Conservation (phyloP, 1,140 invertebrate species). For the Calephelis nemesis region DNA sequence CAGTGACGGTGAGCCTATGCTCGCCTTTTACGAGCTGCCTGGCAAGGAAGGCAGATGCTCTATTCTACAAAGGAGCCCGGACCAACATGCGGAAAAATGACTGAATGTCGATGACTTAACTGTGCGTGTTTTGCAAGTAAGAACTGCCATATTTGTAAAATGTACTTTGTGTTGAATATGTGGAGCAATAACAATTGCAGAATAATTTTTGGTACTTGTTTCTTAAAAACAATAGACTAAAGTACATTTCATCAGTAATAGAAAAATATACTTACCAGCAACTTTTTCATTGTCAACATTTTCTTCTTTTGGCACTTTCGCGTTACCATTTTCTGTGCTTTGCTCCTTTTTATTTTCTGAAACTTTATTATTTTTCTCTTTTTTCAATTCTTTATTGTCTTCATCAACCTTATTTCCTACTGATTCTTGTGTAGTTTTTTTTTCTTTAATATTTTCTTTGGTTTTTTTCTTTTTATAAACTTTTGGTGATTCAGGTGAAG, state of each 20-base stretch:
- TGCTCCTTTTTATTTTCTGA: constrained; percentile 13
- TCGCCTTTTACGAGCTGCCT: no score
- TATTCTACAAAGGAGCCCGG: no score
- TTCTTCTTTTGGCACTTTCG: constrained; percentile 16
- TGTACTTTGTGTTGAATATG: no score
- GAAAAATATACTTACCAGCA: constrained; percentile 18
- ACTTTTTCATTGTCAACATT: constrained; percentile 21
- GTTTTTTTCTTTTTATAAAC: constrained; percentile 30
- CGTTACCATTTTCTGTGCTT: constrained; percentile 29
- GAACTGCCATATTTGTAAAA: no score
- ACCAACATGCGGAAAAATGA: no score
- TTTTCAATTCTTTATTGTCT: constrained; percentile 23
- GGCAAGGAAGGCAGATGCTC: no score
- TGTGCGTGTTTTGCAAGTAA: no score
- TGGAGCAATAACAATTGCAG: no score
- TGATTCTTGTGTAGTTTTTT: constrained; percentile 14
- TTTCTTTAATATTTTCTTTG: constrained; percentile 13
- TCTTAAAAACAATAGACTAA: no score
- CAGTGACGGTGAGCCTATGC: no score
- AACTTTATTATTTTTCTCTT: constrained; percentile 23
- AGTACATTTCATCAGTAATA: neutral
- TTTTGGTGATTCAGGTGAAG: constrained; percentile 29
- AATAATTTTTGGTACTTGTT: no score
- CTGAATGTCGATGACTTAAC: no score
- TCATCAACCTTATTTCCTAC: constrained; percentile 16